Evolutionary conservation across 2,113 vertebrate species (phyloP).

Genomic region (Stegostoma tigrinum): DNA sequence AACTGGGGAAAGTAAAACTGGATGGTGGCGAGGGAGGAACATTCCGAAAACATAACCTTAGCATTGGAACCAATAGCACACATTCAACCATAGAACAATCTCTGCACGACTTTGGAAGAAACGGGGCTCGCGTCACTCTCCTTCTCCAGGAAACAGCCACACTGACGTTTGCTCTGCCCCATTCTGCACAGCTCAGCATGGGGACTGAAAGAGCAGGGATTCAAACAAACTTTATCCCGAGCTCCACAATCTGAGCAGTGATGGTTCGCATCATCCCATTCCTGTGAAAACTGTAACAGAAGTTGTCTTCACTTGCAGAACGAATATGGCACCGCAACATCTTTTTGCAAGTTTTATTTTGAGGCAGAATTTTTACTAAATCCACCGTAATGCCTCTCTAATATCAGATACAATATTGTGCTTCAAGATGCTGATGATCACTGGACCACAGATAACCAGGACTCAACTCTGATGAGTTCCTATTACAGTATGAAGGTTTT

Average conservation of each 20-base stretch:
- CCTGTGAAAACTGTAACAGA: neutral
- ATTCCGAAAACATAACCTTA: neutral
- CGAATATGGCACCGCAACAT: neutral
- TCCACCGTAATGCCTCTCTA: neutral
- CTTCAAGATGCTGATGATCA: neutral
- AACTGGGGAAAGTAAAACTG: neutral
- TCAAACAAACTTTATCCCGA: neutral
- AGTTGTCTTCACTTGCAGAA: neutral
- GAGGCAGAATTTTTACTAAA: neutral
- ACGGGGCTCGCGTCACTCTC: neutral
- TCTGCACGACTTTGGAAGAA: neutral
- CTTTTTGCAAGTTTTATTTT: neutral
- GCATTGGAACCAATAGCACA: neutral
- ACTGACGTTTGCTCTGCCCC: neutral
- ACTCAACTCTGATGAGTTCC: neutral
- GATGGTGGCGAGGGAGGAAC: neutral
- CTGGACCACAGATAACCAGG: neutral
- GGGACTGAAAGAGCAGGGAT: neutral
- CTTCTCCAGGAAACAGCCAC: neutral
- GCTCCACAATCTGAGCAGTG: neutral
- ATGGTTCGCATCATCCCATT: neutral
- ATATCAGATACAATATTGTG: neutral
- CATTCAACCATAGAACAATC: neutral
- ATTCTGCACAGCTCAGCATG: neutral
- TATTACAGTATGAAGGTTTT: neutral